Conservation (phyloP, 1,140 invertebrate species). For the Mya arenaria region DNA sequence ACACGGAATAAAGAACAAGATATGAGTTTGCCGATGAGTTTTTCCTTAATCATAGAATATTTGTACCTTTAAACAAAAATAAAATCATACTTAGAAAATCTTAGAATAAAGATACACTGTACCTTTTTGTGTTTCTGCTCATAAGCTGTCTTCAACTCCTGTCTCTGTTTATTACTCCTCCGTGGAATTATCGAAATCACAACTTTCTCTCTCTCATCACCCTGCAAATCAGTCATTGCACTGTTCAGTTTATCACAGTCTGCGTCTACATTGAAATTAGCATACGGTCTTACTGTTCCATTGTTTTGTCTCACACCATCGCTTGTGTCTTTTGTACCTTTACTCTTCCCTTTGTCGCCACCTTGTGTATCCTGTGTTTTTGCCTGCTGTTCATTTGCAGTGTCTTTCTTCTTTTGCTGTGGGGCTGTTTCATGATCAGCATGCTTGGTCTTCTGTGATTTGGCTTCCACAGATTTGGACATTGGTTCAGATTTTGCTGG, state of each 20-base stretch:
- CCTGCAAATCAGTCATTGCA: conserved; percentile 73
- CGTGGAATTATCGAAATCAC: conserved; percentile 36
- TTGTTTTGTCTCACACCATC: conserved; percentile 4
- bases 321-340: too few species aligned
- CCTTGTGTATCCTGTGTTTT: too few species aligned
- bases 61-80: not conserved
- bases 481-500: conserved; percentile 18
- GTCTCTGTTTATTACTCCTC: conserved; percentile 59
- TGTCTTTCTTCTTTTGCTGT: not conserved
- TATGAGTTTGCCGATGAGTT: too few species aligned
- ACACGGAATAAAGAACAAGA: too few species aligned
- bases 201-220: conserved; percentile 51
- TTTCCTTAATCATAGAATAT: too few species aligned
- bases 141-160: conserved; percentile 66
- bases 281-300: conserved; percentile 59
- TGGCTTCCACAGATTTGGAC: conserved; percentile 12
- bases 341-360: too few species aligned
- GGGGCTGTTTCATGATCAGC: conserved; percentile 57
- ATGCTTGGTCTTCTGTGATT: conserved; percentile 50
- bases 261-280: conserved; percentile 72
- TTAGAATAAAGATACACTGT: too few species aligned
- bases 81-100: too few species aligned
- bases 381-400: not conserved
- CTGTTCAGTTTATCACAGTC: conserved; percentile 71
- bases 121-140: conserved; percentile 74